Evolutionary conservation across 1,140 invertebrate genomes (phyloP).

Genomic region (Danaus plexippus): DNA sequence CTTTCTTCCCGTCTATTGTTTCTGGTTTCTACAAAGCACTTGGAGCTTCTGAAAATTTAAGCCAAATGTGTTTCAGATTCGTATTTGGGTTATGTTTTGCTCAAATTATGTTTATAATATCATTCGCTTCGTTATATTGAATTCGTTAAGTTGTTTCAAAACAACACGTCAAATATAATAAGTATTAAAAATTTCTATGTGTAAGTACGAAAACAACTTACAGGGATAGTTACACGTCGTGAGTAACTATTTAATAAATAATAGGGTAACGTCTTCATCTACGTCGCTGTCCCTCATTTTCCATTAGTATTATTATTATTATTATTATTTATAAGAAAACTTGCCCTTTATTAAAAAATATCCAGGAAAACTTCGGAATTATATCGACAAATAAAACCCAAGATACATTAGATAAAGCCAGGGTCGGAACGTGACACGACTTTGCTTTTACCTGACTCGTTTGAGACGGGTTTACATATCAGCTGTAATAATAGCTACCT

Average conservation of each 20-base stretch:
- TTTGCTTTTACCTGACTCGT: conserved; percentile 12
- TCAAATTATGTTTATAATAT: conserved; percentile 1
- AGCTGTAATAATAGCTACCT: no score
- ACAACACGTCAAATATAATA: no score
- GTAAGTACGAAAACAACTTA: no score
- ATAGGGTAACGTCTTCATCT: no score
- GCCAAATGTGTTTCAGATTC: conserved; percentile 13
- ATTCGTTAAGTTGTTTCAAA: no score
- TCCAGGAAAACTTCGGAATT: background rate
- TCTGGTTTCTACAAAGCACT: conserved; percentile 8
- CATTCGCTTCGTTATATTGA: no score
- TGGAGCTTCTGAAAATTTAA: conserved; percentile 13
- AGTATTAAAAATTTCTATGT: no score
- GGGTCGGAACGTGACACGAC: conserved; percentile 5
- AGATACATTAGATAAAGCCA: conserved; percentile 7
- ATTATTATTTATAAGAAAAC: conserved; percentile 4
- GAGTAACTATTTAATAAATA: no score
- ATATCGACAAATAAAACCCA: conserved; percentile 1
- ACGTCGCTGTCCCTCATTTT: conserved; percentile 2
- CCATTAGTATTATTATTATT: conserved; percentile 1
- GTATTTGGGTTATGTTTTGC: conserved; percentile 12
- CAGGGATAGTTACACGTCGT: no score
- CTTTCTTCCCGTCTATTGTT: conserved; percentile 17
- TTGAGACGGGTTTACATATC: conserved; percentile 2
- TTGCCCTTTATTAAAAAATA: no score